Evolutionary conservation across 2,888 invertebrate genomes (phyloP).

Genomic region (Ischnus inquisitorius): DNA sequence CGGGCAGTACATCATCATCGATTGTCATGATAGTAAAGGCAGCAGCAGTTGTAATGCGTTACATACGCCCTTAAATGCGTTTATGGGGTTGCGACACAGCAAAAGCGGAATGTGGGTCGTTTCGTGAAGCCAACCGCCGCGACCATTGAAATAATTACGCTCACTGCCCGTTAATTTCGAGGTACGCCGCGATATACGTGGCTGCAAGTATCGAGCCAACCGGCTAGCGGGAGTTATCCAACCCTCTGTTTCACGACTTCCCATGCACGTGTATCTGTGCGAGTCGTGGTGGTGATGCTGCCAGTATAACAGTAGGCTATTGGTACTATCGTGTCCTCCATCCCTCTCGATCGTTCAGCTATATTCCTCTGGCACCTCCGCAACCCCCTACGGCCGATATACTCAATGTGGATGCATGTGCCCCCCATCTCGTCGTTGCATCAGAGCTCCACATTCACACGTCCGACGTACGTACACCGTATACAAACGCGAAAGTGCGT

Average conservation of each 20-base stretch:
- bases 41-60: constrained; percentile 8
- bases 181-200: constrained; percentile 77
- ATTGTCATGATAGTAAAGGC: neutral
- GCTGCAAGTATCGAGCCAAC: constrained; percentile 59
- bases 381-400: constrained; percentile 35
- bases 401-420: constrained; percentile 22
- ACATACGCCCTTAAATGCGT: constrained; percentile 14
- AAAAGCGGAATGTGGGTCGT: constrained; percentile 68
- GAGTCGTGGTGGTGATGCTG: constrained; percentile 5
- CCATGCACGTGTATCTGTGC: constrained; percentile 3
- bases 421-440: constrained; percentile 16
- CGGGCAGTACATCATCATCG: neutral
- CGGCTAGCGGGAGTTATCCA: constrained; percentile 43
- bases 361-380: constrained; percentile 25
- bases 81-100: constrained; percentile 36
- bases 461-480: constrained; percentile 5
- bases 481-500: constrained; percentile 61
- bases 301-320: neutral
- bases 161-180: constrained; percentile 83
- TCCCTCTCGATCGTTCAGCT: constrained; percentile 31
- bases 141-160: constrained; percentile 83
- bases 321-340: constrained; percentile 42
- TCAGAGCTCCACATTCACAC: constrained; percentile 7
- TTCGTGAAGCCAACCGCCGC: constrained; percentile 71
- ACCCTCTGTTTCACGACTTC: constrained; percentile 45